Evolutionary conservation across 2,888 invertebrate species (phyloP), one percentile per base, ranked within the genome.

Genomic region (Linnaemya vulpina): DNA sequence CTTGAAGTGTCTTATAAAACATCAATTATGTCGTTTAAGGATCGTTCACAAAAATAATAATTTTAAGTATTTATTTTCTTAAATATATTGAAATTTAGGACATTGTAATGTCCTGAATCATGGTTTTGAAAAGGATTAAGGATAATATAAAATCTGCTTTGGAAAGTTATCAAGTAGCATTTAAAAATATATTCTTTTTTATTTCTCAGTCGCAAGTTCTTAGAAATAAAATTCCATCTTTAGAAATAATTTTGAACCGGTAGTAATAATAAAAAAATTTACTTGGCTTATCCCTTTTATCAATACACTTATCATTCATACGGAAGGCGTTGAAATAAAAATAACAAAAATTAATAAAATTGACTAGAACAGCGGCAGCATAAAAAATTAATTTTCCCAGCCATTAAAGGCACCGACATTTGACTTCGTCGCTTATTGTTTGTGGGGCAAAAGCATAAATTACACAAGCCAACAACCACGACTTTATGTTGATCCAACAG

Each of bases 391-490:
- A 81, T 77, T 84, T 83, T 80, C 76, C 65, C 77, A 74, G 77
- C 79, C 67, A 73, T 81, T 83, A 75, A 83, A 83, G 87, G 68
- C 86, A 86, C 83, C 85, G 85, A 83, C 86, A 86, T 85, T 86
- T 85, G 86, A 81, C 81, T 87, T 68, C 81, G 83, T 83, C 75
- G 58, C 67, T 67, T 55, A 76, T 75, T 84, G 68, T 77, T 71
- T 79, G 55, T 40, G 13, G 35, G 17, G 53, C 13, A 53, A 58
- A 49, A 43, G 20, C 22, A 60, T 60, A 51, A 58, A 67, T 55
- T 43, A 71, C 11, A 68, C 9, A 70, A n/a, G 20, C 20, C 11
- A 25, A 55, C 55, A 55, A 25, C 13, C 25, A 55, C 17, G 60
- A 17, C 17, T 63, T 63, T 8, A 70, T 43, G 11, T 43, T n/a